phyloP scores from a whole-genome alignment of 2,888 invertebrate species.

The Deilephila elpenor region DNA sequence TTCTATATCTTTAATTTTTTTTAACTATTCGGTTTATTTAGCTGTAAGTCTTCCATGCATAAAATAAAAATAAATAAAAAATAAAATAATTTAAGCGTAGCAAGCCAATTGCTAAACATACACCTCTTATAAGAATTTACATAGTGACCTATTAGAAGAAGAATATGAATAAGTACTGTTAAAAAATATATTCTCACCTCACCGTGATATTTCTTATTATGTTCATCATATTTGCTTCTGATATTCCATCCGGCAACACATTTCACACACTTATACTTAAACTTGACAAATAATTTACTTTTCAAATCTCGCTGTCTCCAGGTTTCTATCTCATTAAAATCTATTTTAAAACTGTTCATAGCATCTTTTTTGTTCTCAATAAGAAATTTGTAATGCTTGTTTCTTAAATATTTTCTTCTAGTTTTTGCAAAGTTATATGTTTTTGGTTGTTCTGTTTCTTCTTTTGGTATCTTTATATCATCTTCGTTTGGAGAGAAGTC shows the following conservation, averaged over 20 bases:
- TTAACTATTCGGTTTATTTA: too few relatives aligned
- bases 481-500: not conserved
- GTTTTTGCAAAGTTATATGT: too few relatives aligned
- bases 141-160: too few relatives aligned
- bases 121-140: too few relatives aligned
- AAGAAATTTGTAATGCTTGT: not conserved
- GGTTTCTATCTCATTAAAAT: not conserved
- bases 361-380: not conserved
- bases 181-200: not conserved
- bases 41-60: too few relatives aligned
- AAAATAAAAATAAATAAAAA: too few relatives aligned
- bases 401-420: not conserved
- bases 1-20: too few relatives aligned
- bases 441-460: not conserved
- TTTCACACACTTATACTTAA: slow-evolving; percentile 5
- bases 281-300: not conserved
- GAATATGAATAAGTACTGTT: not conserved
- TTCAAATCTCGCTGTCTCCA: not conserved
- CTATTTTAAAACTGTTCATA: not conserved
- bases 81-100: too few relatives aligned
- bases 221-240: not conserved
- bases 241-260: not conserved
- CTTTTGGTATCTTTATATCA: not conserved
- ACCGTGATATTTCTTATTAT: not conserved
- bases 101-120: too few relatives aligned